A percentile compares a stretch with the other conserved stretches of the same genome.
phyloP scores from a whole-genome alignment of 2,113 vertebrate genomes.

The Xenus cinereus region DNA sequence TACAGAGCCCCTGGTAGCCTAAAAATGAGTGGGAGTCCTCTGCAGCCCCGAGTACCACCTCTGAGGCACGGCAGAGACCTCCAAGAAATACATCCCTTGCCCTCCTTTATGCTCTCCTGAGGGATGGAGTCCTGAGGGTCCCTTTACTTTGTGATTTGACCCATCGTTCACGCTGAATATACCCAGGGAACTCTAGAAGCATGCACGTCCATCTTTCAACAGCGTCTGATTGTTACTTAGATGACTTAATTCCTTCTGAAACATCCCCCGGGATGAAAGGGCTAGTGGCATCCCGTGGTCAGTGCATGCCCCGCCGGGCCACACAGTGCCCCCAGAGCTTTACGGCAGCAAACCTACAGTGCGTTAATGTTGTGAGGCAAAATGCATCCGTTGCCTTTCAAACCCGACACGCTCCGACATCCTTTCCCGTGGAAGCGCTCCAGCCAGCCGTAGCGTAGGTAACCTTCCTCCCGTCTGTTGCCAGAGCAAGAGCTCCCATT shows the following conservation, averaged over 20 bases:
- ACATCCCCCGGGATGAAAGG: not conserved
- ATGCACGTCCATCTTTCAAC: fast-evolving
- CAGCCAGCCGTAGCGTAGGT: not conserved
- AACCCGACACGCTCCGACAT: fast-evolving
- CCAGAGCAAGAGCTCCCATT: not conserved
- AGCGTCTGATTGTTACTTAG: not conserved
- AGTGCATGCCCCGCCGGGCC: not conserved
- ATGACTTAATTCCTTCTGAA: not conserved
- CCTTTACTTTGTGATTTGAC: fast-evolving
- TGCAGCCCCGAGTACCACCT: not conserved
- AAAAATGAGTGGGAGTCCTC: not conserved
- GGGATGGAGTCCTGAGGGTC: not conserved
- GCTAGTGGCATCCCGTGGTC: not conserved
- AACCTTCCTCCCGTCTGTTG: not conserved
- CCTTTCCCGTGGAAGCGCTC: not conserved
- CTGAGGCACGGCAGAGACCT: not conserved
- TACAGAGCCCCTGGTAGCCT: not conserved
- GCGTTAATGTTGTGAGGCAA: not conserved
- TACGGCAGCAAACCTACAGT: not conserved
- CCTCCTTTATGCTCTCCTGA: not conserved
- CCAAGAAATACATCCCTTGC: not conserved
- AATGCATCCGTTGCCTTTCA: not conserved
- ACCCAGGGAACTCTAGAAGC: not conserved
- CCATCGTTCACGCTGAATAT: fast-evolving
- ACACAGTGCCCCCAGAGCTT: not conserved